Evolutionary conservation across 2,113 vertebrate genomes (phyloP).

Genomic region (Scomber colias): DNA sequence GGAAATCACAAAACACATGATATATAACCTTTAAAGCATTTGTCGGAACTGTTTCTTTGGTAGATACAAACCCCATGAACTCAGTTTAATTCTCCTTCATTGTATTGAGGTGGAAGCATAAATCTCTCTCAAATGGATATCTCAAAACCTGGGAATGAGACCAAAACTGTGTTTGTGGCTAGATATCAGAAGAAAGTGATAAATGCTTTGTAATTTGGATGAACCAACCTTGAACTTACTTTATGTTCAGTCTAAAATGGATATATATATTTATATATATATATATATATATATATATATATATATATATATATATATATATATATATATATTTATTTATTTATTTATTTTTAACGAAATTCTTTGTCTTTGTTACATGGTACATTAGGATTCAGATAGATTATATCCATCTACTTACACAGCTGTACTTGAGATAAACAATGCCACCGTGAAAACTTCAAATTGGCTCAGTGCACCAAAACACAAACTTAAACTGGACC

Average conservation of each 20-base stretch:
- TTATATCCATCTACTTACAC: neutral
- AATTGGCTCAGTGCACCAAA: constrained; percentile 30
- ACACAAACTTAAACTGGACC: constrained; percentile 21
- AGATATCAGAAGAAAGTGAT: neutral
- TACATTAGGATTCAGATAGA: neutral
- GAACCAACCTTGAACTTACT: neutral
- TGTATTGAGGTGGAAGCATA: constrained; percentile 6
- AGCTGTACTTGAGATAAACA: neutral
- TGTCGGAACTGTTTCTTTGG: neutral
- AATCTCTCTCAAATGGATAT: constrained; percentile 25
- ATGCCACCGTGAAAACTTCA: constrained; percentile 16
- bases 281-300: no score
- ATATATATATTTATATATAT: no score
- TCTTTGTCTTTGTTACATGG: neutral
- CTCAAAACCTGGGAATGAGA: constrained; percentile 1
- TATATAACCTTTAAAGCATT: neutral
- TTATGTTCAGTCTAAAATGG: no score
- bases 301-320: no score
- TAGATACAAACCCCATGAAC: neutral
- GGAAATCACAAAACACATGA: no score
- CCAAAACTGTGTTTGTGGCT: neutral
- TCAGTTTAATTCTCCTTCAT: neutral
- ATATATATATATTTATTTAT: no score
- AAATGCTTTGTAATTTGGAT: constrained; percentile 14
- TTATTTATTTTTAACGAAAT: no score